Base-by-base conservation (phyloP, 2,888 invertebrate species). In the Napeogenes sylphis region DNA sequence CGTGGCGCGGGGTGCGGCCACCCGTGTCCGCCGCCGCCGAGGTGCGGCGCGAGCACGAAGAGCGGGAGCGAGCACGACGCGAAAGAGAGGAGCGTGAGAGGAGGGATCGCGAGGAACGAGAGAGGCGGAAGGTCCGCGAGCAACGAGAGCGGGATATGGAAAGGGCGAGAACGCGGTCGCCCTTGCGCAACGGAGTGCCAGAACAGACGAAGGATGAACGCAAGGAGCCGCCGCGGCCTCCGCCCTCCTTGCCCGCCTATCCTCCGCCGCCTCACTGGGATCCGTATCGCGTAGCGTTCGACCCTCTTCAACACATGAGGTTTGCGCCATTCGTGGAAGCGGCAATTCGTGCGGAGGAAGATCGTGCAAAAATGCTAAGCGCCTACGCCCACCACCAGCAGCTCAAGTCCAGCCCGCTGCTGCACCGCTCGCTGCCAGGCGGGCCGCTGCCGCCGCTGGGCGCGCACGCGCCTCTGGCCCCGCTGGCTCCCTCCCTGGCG, bases 321-420 rank as follows among this genome's bases (percentile, higher is more conserved):
- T 95, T 95, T 81, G 95, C 95, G 80, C 95, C 96, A 30, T 87
- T 96, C 45, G 93, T 96, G 89, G 95, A 95, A 73, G 95, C 94
- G 13, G 95, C 95, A 30, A 93, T 94, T 78, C 92, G 95, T 61
- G 94, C 93, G 55, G 95, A 95, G 78, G 95, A 96, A 74, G 94
- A 96, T 81, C 93, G 95, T 65, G 94, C 94, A 53, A 96, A 95
- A 84, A 92, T 95, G 77, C 92, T 94, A 77, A 93, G 92, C 71
- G 93, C 94, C 68, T 95, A 95, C 84, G 92, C 93, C 63, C 92
- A 92, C 63, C 90, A 92, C 71, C 93, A 93, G 74, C 90, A 90
- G 76, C 74, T 88, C 78, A 92, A 81, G 84, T 86, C 93, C 69
- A 83, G 80, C 68, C 82, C 85, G 75, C 78, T 88, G 75, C 76